Evolutionary conservation across 1,140 invertebrate species (phyloP).

Genomic region (Drosophila funebris): DNA sequence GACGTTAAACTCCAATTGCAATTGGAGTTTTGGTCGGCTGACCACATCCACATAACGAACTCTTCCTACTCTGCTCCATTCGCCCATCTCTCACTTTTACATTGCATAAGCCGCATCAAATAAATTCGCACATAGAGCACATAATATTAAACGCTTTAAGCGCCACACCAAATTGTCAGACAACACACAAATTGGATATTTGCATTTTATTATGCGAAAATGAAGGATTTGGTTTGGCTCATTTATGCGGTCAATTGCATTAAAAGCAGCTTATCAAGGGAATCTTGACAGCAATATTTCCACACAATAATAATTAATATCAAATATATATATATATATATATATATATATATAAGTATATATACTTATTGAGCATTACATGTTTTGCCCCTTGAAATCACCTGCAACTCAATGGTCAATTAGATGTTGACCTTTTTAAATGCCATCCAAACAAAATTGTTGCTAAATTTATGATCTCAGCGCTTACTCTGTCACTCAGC

Average conservation of each 20-base stretch:
- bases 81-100: not conserved
- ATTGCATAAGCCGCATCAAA: conserved; percentile 23
- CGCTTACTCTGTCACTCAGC: conserved; percentile 13
- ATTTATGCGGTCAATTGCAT: conserved; percentile 24
- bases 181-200: conserved; percentile 41
- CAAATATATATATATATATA: too few relatives aligned
- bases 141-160: conserved; percentile 42
- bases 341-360: too few relatives aligned
- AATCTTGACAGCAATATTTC: not conserved
- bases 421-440: conserved; percentile 8
- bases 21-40: conserved; percentile 34
- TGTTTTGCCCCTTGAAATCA: not conserved
- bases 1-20: conserved; percentile 69
- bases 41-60: conserved; percentile 18
- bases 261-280: not conserved
- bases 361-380: too few relatives aligned
- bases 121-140: conserved; percentile 12
- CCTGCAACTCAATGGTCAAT: conserved; percentile 20
- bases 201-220: conserved; percentile 35
- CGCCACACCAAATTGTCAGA: conserved; percentile 14
- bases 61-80: not conserved
- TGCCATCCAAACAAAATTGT: conserved; percentile 5
- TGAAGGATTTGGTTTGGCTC: conserved; percentile 21
- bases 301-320: not conserved
- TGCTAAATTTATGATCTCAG: conserved; percentile 31